phyloP scores from a whole-genome alignment of 1,140 invertebrate genomes.

The Orussus abietinus region DNA sequence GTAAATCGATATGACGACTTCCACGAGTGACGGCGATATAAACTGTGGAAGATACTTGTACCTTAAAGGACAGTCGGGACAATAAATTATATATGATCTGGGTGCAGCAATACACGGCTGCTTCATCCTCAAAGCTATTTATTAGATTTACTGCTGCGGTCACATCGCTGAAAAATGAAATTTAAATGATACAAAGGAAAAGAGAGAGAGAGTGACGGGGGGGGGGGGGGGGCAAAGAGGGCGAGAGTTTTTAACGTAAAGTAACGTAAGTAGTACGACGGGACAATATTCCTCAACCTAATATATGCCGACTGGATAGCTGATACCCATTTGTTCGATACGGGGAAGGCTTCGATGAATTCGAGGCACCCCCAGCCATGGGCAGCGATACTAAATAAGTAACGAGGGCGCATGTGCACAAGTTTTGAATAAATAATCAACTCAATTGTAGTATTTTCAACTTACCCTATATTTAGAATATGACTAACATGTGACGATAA shows the following conservation, averaged over 20 bases:
- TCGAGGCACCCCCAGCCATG: no score
- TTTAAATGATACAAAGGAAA: constrained; percentile 5
- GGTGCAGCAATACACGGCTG: constrained; percentile 27
- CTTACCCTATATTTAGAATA: constrained; percentile 30
- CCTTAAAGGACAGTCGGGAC: constrained; percentile 22
- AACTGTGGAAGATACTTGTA: constrained; percentile 17
- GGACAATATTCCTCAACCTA: no score
- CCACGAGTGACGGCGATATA: no score
- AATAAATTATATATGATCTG: constrained; percentile 28
- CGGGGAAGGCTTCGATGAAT: no score
- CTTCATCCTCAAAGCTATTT: constrained; percentile 26
- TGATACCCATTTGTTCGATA: no score
- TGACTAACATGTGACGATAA: constrained; percentile 28
- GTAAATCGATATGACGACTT: no score
- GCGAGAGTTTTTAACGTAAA: background rate
- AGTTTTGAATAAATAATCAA: constrained; percentile 6
- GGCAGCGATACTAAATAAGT: no score
- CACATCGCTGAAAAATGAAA: constrained; percentile 26
- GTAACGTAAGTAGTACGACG: constrained; percentile 10
- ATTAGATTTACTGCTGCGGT: constrained; percentile 31
- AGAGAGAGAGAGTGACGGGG: no score
- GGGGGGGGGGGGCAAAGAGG: no score
- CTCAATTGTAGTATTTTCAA: constrained; percentile 3
- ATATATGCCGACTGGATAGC: no score
- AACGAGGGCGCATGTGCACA: background rate